phyloP scores from a whole-genome alignment of 2,797 vertebrate genomes.

The Glossophaga mutica region DNA sequence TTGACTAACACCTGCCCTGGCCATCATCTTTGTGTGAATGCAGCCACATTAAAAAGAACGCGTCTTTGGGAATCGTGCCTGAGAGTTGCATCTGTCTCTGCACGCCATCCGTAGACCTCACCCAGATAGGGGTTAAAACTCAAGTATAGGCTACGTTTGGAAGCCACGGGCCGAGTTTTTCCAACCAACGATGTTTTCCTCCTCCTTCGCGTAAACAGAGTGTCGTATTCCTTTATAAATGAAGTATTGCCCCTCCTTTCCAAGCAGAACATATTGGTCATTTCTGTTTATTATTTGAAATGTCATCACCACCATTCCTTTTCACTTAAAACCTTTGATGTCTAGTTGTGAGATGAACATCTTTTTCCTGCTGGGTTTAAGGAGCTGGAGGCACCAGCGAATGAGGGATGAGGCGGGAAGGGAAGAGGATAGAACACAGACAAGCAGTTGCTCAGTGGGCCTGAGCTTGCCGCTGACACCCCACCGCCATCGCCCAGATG shows the following conservation, averaged over 20 bases:
- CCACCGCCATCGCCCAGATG: accelerated
- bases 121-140: not conserved
- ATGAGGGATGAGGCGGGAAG: not conserved
- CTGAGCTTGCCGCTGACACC: not conserved
- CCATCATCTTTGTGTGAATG: not conserved
- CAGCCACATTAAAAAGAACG: not conserved
- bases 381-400: not conserved
- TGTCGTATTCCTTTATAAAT: not conserved
- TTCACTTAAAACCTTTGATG: not conserved
- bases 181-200: not conserved
- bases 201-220: not conserved
- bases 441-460: not conserved
- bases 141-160: not conserved
- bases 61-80: not conserved
- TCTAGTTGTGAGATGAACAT: not conserved
- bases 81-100: not conserved
- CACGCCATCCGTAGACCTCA: accelerated
- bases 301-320: not conserved
- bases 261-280: not conserved
- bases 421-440: not conserved
- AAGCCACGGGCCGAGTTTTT: not conserved
- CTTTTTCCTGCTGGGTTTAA: not conserved
- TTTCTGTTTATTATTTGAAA: not conserved
- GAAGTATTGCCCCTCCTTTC: not conserved
- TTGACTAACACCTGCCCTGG: not conserved